A percentile compares a stretch with the other conserved stretches of the same genome.
Evolutionary conservation across 2,888 invertebrate genomes (phyloP).

Genomic region (Megalurothrips usitatus): DNA sequence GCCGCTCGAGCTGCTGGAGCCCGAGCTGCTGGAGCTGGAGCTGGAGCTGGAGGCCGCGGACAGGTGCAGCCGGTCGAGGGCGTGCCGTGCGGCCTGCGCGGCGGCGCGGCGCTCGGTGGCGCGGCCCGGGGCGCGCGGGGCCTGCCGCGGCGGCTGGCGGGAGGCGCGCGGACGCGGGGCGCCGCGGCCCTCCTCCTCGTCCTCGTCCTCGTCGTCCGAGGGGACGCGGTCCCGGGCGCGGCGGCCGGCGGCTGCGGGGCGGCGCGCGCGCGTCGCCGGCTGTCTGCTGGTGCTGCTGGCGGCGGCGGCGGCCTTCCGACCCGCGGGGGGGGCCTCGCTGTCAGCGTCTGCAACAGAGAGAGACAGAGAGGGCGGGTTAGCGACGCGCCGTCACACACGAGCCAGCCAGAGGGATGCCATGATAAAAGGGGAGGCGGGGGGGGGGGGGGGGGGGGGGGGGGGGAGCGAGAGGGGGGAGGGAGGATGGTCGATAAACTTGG

Average conservation of each 20-base stretch:
- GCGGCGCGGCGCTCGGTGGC: not conserved
- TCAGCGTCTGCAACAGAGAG: not conserved
- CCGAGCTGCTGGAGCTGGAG: not conserved
- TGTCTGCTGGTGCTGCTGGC: not conserved
- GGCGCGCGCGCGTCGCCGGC: not conserved
- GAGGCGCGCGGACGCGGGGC: too few relatives aligned
- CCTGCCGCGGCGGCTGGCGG: not conserved
- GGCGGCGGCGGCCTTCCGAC: not conserved
- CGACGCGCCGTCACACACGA: too few relatives aligned
- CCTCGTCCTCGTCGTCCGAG: too few relatives aligned
- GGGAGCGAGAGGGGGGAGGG: slow-evolving; percentile 41
- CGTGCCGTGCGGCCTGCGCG: not conserved
- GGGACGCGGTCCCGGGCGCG: not conserved
- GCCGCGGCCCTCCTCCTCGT: too few relatives aligned
- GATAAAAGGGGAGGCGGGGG: not conserved
- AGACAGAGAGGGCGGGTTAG: not conserved
- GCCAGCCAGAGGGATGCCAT: not conserved
- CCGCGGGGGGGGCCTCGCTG: not conserved
- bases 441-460: slow-evolving; percentile 44
- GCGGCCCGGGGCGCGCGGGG: not conserved
- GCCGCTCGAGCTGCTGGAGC: not conserved
- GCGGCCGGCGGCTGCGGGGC: not conserved
- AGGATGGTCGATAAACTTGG: not conserved
- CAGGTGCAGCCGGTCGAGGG: not conserved
- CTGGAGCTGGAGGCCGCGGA: not conserved